phyloP scores from a whole-genome alignment of 2,888 invertebrate species.

The Teleogryllus oceanicus region DNA sequence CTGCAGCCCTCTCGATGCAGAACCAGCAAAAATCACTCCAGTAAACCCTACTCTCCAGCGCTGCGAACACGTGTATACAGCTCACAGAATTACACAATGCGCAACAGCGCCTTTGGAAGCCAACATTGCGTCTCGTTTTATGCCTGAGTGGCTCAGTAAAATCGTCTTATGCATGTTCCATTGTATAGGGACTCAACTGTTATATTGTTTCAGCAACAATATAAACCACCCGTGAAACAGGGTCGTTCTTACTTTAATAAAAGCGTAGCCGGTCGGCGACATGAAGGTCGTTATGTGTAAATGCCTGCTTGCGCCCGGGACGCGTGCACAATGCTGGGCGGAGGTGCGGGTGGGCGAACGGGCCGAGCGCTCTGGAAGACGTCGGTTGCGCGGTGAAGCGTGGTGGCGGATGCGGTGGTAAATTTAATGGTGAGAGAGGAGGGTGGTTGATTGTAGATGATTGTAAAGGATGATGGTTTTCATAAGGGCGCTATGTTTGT shows the following conservation, averaged over 20 bases:
- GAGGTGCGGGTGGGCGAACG: no score
- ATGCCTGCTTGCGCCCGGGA: no score
- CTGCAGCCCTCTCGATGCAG: background rate
- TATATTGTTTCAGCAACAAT: constrained; percentile 5
- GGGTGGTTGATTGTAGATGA: no score
- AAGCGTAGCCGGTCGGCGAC: background rate
- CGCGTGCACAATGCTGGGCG: no score
- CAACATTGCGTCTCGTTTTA: constrained; percentile 6
- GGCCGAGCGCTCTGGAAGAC: no score
- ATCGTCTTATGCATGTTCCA: constrained; percentile 1
- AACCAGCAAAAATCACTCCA: background rate
- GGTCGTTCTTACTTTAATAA: background rate
- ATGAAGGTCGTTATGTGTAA: no score
- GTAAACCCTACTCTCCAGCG: background rate
- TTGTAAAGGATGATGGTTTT: no score
- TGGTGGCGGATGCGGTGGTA: no score
- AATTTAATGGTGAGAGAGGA: no score
- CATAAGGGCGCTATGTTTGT: no score
- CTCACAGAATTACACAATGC: background rate
- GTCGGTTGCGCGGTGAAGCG: no score
- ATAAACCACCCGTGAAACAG: background rate
- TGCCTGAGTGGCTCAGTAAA: background rate
- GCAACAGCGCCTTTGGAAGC: background rate
- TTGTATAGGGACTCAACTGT: background rate
- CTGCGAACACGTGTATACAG: constrained; percentile 1